These are phyloP conservation scores for Apamea monoglypha DNA, from an alignment of 2,888 invertebrate genomes.

Conservation along the genomic window DNA sequence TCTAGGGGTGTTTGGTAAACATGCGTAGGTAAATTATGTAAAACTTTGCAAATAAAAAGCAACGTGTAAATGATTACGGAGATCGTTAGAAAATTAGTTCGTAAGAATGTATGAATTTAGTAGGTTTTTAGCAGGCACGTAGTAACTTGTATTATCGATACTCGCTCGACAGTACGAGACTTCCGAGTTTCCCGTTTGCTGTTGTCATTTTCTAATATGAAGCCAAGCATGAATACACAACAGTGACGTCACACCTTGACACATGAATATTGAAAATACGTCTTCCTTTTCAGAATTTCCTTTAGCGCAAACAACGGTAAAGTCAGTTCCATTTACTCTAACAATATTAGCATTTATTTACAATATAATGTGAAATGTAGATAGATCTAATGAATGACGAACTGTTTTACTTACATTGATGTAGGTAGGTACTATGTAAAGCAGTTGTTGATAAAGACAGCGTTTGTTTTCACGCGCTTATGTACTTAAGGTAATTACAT, in stretches of 20 bases:
- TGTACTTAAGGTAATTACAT: not conserved
- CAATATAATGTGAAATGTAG: constrained; percentile 38
- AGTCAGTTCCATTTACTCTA: not conserved
- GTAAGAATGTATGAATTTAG: not conserved
- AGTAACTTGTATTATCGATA: not conserved
- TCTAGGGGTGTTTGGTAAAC: no score
- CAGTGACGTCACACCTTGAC: constrained; percentile 26
- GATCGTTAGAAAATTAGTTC: not conserved
- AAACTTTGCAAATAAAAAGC: constrained; percentile 3
- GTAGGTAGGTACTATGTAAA: not conserved
- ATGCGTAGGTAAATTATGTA: constrained; percentile 7
- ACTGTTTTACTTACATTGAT: constrained; percentile 6
- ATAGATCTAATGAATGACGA: constrained; percentile 50
- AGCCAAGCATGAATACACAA: constrained; percentile 23
- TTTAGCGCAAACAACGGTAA: constrained; percentile 20
- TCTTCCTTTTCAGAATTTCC: constrained; percentile 44
- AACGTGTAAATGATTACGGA: not conserved
- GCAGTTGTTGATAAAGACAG: not conserved
- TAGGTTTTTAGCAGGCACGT: not conserved
- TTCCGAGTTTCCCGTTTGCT: constrained; percentile 22
- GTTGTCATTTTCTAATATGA: constrained; percentile 39
- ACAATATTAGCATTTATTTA: constrained; percentile 45
- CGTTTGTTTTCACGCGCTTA: constrained; percentile 7
- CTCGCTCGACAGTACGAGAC: not conserved
- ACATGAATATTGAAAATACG: constrained; percentile 43